Evolutionary conservation across 2,797 vertebrate species (phyloP).

Genomic region (Neosilurus mollespiculum): DNA sequence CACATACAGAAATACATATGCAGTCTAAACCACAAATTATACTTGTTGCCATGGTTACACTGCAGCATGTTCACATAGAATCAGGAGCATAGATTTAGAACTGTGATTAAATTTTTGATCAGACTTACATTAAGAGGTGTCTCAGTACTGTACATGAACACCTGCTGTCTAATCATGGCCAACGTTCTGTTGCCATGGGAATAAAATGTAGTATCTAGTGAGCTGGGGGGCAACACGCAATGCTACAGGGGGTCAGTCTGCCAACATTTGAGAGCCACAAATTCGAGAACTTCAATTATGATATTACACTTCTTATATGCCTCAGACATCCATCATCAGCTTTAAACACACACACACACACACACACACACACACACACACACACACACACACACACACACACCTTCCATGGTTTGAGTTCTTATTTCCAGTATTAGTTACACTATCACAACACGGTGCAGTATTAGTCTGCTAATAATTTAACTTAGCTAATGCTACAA

Average conservation of each 20-base stretch:
- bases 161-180: not conserved
- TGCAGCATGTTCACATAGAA: not conserved
- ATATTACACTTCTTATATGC: not conserved
- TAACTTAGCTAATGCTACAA: not conserved
- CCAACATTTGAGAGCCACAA: not conserved
- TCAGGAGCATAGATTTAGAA: not conserved
- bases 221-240: not conserved
- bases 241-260: not conserved
- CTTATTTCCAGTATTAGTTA: not conserved
- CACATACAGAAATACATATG: not conserved
- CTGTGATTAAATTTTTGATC: not conserved
- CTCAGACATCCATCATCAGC: not conserved
- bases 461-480: not conserved
- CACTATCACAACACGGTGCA: not conserved
- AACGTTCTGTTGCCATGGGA: not conserved
- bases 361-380: not conserved
- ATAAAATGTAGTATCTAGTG: not conserved
- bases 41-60: not conserved
- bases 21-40: not conserved
- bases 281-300: not conserved
- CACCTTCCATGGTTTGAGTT: not conserved
- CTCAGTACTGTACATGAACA: not conserved
- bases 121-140: not conserved
- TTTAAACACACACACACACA: not conserved
- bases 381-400: not conserved